Conservation (phyloP, 2,888 invertebrate species). For the Eutolmus rufibarbis region DNA sequence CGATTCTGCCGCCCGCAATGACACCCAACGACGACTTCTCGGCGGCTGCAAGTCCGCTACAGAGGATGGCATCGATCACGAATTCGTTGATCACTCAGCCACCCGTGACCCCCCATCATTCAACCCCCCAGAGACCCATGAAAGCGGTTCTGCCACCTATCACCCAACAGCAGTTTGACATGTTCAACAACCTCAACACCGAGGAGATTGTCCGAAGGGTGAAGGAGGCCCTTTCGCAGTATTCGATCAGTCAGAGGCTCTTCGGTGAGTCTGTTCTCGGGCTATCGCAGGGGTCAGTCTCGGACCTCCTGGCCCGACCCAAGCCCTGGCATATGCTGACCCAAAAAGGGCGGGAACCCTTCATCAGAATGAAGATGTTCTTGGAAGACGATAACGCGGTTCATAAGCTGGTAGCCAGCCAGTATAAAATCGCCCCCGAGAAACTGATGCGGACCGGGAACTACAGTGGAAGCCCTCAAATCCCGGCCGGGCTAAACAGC, state of each 20-base stretch:
- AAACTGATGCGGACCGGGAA: constrained; percentile 96
- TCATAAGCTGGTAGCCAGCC: constrained; percentile 93
- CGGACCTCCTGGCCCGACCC: constrained; percentile 94
- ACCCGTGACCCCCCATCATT: constrained; percentile 83
- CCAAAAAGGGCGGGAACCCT: constrained; percentile 94
- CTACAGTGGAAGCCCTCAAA: constrained; percentile 83
- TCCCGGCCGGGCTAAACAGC: constrained; percentile 72
- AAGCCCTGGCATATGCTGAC: constrained; percentile 99
- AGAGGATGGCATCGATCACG: constrained; percentile 97
- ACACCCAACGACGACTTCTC: constrained; percentile 83
- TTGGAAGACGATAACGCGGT: constrained; percentile 95
- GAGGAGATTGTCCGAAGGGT: constrained; percentile 98
- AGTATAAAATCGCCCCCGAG: constrained; percentile 97
- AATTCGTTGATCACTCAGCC: constrained; percentile 94
- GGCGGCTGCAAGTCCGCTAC: constrained; percentile 90
- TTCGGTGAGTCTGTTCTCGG: constrained; percentile 99
- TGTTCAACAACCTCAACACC: constrained; percentile 96
- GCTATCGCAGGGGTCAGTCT: constrained; percentile 95
- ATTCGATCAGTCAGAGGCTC: constrained; percentile 95
- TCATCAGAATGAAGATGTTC: constrained; percentile 98
- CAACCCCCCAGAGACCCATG: constrained; percentile 84
- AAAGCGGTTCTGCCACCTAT: constrained; percentile 97
- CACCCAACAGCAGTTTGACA: constrained; percentile 98
- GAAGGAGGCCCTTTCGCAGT: constrained; percentile 92
- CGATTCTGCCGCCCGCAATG: constrained; percentile 84